Evolutionary conservation across 2,797 vertebrate genomes (phyloP).

Genomic region (Synanceia verrucosa): DNA sequence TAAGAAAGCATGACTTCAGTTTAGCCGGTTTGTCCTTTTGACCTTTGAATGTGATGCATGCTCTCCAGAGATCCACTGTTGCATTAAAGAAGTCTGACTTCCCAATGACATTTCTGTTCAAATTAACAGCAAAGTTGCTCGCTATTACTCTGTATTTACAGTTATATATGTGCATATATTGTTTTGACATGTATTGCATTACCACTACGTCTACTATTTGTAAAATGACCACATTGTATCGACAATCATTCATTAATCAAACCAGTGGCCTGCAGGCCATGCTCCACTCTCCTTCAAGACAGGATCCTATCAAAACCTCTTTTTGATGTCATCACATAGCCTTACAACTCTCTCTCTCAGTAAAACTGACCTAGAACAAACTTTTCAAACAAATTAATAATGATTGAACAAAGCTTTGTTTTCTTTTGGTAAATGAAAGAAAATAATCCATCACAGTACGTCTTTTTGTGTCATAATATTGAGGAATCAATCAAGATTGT

Average conservation of each 20-base stretch:
- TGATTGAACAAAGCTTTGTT: not conserved
- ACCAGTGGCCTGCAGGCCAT: constrained; percentile 2
- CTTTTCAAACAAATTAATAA: not conserved
- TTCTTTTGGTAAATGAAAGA: not conserved
- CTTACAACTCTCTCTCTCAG: not conserved
- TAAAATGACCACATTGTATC: not conserved
- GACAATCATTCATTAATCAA: not conserved
- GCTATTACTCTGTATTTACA: not conserved
- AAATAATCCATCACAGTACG: not conserved
- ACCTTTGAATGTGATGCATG: constrained; percentile 5
- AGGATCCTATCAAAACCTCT: not conserved
- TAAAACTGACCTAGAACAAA: not conserved
- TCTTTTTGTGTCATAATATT: not conserved
- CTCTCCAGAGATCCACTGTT: not conserved
- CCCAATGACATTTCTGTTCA: not conserved
- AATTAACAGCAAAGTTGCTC: not conserved
- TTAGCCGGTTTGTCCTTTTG: constrained; percentile 14
- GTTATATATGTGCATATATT: not conserved
- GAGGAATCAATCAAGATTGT: not conserved
- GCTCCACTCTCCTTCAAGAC: not conserved
- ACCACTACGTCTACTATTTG: not conserved
- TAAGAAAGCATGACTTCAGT: constrained; percentile 27
- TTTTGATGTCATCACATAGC: not conserved
- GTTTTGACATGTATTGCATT: not conserved
- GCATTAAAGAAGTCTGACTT: not conserved